Percentiles rank a stretch among this genome's conserved stretches.
Conservation (phyloP, 2,888 invertebrate genomes). For the Xylocampa areola region DNA sequence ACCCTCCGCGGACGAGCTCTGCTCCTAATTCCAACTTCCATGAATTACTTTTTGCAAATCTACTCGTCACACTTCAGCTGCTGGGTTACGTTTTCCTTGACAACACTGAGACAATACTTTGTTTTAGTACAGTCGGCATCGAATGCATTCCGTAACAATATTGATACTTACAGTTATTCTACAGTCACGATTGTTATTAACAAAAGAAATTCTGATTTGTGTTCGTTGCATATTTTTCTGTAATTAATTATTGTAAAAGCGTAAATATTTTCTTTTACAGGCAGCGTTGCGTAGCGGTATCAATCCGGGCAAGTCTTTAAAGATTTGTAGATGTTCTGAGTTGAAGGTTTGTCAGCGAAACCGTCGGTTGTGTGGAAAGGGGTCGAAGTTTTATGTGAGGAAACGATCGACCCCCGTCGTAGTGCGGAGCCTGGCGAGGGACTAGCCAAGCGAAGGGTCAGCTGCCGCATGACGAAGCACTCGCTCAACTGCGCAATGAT, state of each 20-base stretch:
- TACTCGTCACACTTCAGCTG: not conserved
- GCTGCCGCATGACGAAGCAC: not conserved
- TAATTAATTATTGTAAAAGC: constrained; percentile 19
- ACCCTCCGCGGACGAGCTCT: not conserved
- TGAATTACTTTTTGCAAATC: constrained; percentile 1
- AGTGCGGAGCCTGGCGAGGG: not conserved
- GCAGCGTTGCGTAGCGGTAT: constrained; percentile 36
- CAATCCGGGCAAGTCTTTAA: constrained; percentile 50
- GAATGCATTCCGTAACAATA: constrained; percentile 1
- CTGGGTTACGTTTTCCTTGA: not conserved
- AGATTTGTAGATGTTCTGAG: constrained; percentile 58
- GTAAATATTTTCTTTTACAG: constrained; percentile 18
- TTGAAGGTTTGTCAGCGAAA: constrained; percentile 52
- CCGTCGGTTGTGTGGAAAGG: not conserved
- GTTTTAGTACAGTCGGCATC: not conserved
- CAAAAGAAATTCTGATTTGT: not conserved
- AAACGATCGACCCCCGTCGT: not conserved
- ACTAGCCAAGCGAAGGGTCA: constrained; percentile 1
- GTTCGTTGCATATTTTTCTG: constrained; percentile 1
- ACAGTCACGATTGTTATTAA: constrained; percentile 11
- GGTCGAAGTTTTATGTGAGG: not conserved
- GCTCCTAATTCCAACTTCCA: not conserved
- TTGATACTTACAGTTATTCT: not conserved
- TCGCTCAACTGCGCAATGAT: not conserved
- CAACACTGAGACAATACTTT: not conserved